phyloP scores from a whole-genome alignment of 2,113 vertebrate genomes.

The Apus apus region DNA sequence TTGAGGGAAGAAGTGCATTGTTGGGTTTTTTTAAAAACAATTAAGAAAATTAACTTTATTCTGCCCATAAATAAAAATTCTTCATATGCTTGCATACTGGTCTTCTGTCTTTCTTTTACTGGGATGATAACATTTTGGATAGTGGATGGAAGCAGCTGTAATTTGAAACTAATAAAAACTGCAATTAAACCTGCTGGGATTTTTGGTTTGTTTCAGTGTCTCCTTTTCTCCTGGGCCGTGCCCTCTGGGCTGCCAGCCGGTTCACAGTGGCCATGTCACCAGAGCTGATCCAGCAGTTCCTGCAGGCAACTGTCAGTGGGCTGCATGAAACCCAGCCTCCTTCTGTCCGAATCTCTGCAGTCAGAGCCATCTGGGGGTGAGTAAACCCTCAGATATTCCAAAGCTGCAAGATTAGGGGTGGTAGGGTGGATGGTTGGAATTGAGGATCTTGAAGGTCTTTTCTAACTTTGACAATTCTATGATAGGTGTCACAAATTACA shows the following conservation, averaged over 20 bases:
- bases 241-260: constrained; percentile 96
- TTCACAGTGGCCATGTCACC: constrained; percentile 97
- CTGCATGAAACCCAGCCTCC: constrained; percentile 93
- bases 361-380: constrained; percentile 98
- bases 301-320: constrained; percentile 96
- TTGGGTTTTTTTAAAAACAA: neutral
- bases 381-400: neutral
- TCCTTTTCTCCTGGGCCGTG: constrained; percentile 93
- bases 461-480: too few relatives aligned
- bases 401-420: neutral
- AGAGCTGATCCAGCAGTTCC: constrained; percentile 97
- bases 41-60: neutral
- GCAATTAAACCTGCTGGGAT: neutral
- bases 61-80: neutral
- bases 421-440: too few relatives aligned
- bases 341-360: constrained; percentile 94
- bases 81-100: neutral
- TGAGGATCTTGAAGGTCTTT: too few relatives aligned
- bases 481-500: rapidly evolving
- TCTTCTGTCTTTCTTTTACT: neutral
- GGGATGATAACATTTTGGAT: neutral
- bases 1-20: neutral
- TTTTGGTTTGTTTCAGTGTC: constrained; percentile 76
- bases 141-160: neutral
- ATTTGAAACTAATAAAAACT: neutral